Percentiles rank a stretch among this genome's conserved stretches.
phyloP scores from a whole-genome alignment of 2,888 invertebrate species.

The Orgyia antiqua region DNA sequence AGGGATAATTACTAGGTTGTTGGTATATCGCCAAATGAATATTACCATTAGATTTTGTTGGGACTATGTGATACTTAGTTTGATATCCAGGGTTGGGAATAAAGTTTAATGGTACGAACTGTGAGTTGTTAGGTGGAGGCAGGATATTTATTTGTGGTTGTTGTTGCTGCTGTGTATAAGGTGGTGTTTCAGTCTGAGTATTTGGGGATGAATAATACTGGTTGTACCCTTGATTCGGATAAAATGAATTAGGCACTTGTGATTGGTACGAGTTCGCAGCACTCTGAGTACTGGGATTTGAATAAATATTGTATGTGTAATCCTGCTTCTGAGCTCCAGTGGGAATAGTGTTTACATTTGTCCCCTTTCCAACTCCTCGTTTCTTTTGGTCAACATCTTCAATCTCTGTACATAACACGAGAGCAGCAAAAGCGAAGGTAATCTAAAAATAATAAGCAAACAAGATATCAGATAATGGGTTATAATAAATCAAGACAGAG shows the following conservation, averaged over 20 bases:
- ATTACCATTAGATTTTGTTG: conserved; percentile 52
- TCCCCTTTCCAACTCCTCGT: conserved; percentile 57
- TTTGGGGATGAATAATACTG: conserved; percentile 52
- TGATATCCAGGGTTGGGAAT: conserved; percentile 64
- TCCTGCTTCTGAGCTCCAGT: conserved; percentile 67
- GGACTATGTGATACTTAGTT: conserved; percentile 60
- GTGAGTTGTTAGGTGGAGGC: conserved; percentile 44
- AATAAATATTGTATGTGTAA: conserved; percentile 64
- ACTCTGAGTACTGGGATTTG: conserved; percentile 41
- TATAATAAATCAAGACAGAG: conserved; percentile 23
- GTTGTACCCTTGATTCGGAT: conserved; percentile 51
- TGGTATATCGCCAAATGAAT: conserved; percentile 57
- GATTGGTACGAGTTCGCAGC: conserved; percentile 44
- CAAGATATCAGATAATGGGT: conserved; percentile 21
- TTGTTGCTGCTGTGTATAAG: conserved; percentile 29
- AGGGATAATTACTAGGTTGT: conserved; percentile 40
- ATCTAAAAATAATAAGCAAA: conserved; percentile 47
- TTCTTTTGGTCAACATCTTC: conserved; percentile 68
- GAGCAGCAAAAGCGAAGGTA: conserved; percentile 47
- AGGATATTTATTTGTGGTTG: conserved; percentile 46
- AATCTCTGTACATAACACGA: conserved; percentile 52
- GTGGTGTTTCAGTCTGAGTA: conserved; percentile 34
- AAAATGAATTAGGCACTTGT: conserved; percentile 57
- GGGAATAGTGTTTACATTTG: conserved; percentile 56
- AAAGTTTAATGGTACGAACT: conserved; percentile 60